phyloP scores from a whole-genome alignment of 2,113 vertebrate genomes.

The Caranx melampygus region DNA sequence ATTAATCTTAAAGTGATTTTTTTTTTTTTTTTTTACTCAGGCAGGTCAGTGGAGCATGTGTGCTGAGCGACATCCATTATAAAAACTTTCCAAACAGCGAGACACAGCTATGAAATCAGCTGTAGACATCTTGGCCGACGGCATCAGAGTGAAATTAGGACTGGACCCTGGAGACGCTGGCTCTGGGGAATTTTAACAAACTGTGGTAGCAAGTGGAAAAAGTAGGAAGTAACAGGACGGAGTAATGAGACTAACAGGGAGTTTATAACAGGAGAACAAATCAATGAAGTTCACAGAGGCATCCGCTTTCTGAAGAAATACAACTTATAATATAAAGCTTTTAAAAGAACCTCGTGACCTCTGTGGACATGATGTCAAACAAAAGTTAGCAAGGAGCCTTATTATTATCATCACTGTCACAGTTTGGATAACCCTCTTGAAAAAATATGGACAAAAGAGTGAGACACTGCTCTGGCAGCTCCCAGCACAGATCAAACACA shows the following conservation, averaged over 20 bases:
- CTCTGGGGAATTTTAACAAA: slow-evolving; percentile 18
- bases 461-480: too few species aligned
- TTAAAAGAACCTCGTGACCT: neutral
- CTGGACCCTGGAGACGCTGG: neutral
- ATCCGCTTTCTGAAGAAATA: neutral
- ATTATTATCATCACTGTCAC: neutral
- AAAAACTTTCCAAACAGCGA: slow-evolving; percentile 26
- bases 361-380: neutral
- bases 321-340: too few species aligned
- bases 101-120: neutral
- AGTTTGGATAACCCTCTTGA: neutral
- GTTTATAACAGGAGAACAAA: slow-evolving; percentile 5
- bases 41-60: neutral
- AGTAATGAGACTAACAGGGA: slow-evolving; percentile 1
- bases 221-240: neutral
- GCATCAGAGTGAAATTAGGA: slow-evolving; percentile 36
- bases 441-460: neutral
- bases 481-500: too few species aligned
- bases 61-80: slow-evolving; percentile 16
- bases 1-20: neutral
- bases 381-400: neutral
- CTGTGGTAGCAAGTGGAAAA: slow-evolving; percentile 18
- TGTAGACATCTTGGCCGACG: slow-evolving; percentile 7
- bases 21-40: neutral
- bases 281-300: neutral